Evolutionary conservation across 2,113 vertebrate species (phyloP), one percentile per base, ranked within the genome.

Genomic region (Oreotrochilus melanogaster): DNA sequence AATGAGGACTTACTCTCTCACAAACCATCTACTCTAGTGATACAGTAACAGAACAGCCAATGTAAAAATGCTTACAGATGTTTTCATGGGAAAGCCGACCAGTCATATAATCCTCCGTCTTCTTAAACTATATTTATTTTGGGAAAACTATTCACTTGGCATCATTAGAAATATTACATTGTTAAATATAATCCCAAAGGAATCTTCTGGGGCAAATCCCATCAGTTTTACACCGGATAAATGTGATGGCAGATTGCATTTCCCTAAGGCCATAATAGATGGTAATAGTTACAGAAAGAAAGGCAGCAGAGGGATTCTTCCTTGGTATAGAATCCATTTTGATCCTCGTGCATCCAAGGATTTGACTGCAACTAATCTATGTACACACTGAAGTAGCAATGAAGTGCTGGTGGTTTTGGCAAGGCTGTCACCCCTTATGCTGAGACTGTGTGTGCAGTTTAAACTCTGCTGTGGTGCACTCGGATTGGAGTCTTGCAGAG

Each of bases 311-410:
- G 14, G 30, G 35, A 21, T 74, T 84, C 53, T 75, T 78, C 39
- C 61, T 78, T 60, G 33, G 39, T 74, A 48, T 8, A 89, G 72
- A 87, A 86, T 14, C 13, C 45, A 57, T 27, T 62, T 89, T 84
- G 53, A 35, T 86, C 48, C 39, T 81, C 71, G 69, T 78, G 27
- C 61, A 72, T 33, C 37, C 58, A 45, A 73, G 22, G 47, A 83
- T 73, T 75, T 78, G 61, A n/a, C 73, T 78, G 57, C 80, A 95
- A 60, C 87, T 96, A 95, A 75, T 78, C 70, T 56, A 35, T 37
- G 51, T 75, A 75, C 62, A 69, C 53, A 60, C 10, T 25, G 35
- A 93, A 84, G 61, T 47, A 61, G 72, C 69, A 78, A 24, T 51
- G 25, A 43, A 31, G 56, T 51, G 56, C n/a, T 88, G 64, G 35